These are phyloP conservation scores for Drosophila jambulina DNA, from an alignment of 1,140 invertebrate genomes.

Conservation along the genomic window DNA sequence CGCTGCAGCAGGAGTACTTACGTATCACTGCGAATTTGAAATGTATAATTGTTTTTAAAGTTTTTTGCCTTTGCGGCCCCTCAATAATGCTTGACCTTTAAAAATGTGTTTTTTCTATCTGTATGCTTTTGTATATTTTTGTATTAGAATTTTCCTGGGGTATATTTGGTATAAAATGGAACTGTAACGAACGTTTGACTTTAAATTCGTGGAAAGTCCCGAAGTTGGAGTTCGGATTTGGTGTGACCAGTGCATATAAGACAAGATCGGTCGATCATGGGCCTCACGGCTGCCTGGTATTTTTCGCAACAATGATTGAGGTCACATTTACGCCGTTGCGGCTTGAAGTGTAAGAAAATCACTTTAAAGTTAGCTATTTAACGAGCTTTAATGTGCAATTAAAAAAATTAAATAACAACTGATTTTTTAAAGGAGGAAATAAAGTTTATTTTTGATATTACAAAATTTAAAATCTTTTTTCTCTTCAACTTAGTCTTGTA, in stretches of 20 bases:
- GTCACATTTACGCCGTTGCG: neutral
- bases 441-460: neutral
- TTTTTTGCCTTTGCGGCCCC: neutral
- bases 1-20: constrained; percentile 26
- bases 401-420: neutral
- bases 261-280: neutral
- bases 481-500: constrained; percentile 11
- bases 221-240: neutral
- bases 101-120: constrained; percentile 42
- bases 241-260: neutral
- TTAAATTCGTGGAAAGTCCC: constrained; percentile 48
- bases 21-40: constrained; percentile 62
- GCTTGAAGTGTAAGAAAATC: neutral
- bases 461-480: no score
- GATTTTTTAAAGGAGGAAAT: neutral
- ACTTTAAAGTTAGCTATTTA: neutral
- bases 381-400: neutral
- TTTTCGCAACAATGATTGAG: neutral
- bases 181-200: constrained; percentile 56
- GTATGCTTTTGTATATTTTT: constrained; percentile 49
- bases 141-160: constrained; percentile 38
- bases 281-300: neutral
- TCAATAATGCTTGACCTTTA: constrained; percentile 52
- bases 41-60: constrained; percentile 24
- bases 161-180: constrained; percentile 59